Base-by-base conservation (phyloP, 1,140 invertebrate species). In the Formica selysi region DNA sequence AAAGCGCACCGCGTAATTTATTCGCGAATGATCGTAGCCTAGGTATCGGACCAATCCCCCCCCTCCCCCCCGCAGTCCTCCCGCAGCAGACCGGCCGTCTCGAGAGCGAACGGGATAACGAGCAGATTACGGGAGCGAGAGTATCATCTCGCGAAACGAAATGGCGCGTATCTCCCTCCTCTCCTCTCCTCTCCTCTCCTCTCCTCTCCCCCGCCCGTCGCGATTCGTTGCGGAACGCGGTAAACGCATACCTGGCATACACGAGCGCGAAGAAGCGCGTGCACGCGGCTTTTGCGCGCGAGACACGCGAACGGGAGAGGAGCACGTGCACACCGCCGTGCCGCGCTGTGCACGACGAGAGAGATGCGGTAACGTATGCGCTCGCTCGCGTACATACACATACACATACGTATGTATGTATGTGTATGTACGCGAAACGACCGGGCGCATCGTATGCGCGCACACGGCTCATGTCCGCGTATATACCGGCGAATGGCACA, bases 51-150 rank as follows among this genome's bases (percentile, higher is more conserved):
- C 79, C 41, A 67, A 65, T 70, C 26, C 26, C 26, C 26, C 22
- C 22, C 22, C 22, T 0, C 0, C 22, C 73, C 62, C 74, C 62
- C 62, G 61, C 79, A 57, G 51, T 79, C 76, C 89, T 80, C 76
- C 38, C 67, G 38, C 26, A 29, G 26, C 0, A 29, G 29, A 73
- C 1, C 48, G 19, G 8, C 16, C 78, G 87, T 85, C 74, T 64
- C 22, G 61, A 22, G 70, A 2, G 29, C 86, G 86, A 81, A 76
- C 68, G 51, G 73, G 74, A 87, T 90, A 90, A 90, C 88, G 74
- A 89, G 79, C 70, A 51, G 88, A 89, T 90, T 87, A 90, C 89
- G 61, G 65, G 59, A 62, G 76, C 32, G 65, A 64, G 65, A 64
- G 68, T 38, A 84, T 70, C 85, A 44, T 59, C 59, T 80, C 76